These are phyloP conservation scores for Gymnopithys bicolor DNA, from an alignment of 2,797 vertebrate species.

Conservation along the genomic window DNA sequence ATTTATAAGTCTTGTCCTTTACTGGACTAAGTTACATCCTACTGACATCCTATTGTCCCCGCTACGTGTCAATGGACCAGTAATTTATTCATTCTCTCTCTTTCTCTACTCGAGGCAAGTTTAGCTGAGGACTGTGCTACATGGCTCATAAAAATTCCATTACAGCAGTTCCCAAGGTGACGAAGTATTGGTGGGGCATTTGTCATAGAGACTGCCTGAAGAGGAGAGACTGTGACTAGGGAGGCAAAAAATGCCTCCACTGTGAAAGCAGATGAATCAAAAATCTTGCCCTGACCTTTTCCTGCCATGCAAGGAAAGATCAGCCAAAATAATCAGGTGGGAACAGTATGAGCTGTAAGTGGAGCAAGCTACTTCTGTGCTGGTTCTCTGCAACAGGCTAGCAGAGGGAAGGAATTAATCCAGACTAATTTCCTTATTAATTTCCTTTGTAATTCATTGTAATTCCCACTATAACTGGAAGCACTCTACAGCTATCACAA, in stretches of 20 bases:
- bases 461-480: neutral
- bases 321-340: neutral
- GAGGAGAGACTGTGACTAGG: neutral
- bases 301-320: neutral
- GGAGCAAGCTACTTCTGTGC: neutral
- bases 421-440: neutral
- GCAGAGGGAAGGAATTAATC: neutral
- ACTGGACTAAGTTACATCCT: neutral
- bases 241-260: neutral
- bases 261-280: neutral
- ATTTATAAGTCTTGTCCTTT: neutral
- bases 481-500: neutral
- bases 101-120: neutral
- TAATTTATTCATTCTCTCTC: neutral
- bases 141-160: slow-evolving; percentile 23
- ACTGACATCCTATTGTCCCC: slow-evolving; percentile 23
- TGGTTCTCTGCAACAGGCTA: neutral
- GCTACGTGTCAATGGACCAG: neutral
- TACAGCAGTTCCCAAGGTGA: neutral
- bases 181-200: neutral
- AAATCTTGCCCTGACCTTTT: neutral
- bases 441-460: neutral
- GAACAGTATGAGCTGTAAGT: neutral
- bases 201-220: neutral
- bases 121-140: neutral